Evolutionary conservation across 2,888 invertebrate genomes (phyloP).

Genomic region (Petrophora chlorosata): DNA sequence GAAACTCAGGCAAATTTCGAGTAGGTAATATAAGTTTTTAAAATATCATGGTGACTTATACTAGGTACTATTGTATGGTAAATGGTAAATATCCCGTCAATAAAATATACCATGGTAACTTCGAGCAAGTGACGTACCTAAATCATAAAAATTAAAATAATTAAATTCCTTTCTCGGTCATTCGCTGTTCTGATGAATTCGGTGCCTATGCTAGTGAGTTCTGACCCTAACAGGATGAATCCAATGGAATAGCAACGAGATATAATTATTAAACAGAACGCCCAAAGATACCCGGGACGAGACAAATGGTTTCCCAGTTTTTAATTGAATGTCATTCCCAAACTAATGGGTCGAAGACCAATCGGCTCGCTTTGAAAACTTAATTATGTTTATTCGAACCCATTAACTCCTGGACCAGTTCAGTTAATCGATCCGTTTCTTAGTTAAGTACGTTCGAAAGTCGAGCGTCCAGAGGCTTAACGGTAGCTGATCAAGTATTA

Average conservation of each 20-base stretch:
- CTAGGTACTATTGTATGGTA: too few species aligned
- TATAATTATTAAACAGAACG: conserved; percentile 10
- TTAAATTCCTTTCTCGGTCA: too few species aligned
- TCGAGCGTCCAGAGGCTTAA: conserved; percentile 40
- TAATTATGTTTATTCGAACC: conserved; percentile 77
- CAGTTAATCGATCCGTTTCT: conserved; percentile 62
- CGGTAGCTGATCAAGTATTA: conserved; percentile 48
- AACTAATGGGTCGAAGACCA: conserved; percentile 65
- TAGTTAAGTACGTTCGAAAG: conserved; percentile 55
- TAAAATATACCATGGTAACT: too few species aligned
- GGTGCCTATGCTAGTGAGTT: too few species aligned
- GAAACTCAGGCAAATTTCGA: too few species aligned
- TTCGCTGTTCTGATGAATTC: too few species aligned
- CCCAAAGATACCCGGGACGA: conserved; percentile 31
- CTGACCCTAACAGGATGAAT: conserved; percentile 11
- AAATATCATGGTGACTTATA: too few species aligned
- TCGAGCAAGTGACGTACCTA: too few species aligned
- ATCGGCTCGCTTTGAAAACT: conserved; percentile 75
- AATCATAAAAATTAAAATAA: too few species aligned
- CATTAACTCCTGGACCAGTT: conserved; percentile 72
- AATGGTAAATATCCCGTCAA: too few species aligned
- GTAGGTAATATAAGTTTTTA: too few species aligned
- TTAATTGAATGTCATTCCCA: conserved; percentile 71
- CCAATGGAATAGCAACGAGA: conserved; percentile 20
- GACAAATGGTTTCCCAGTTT: conserved; percentile 52